phyloP scores from a whole-genome alignment of 2,797 vertebrate species.

The Fratercula arctica region DNA sequence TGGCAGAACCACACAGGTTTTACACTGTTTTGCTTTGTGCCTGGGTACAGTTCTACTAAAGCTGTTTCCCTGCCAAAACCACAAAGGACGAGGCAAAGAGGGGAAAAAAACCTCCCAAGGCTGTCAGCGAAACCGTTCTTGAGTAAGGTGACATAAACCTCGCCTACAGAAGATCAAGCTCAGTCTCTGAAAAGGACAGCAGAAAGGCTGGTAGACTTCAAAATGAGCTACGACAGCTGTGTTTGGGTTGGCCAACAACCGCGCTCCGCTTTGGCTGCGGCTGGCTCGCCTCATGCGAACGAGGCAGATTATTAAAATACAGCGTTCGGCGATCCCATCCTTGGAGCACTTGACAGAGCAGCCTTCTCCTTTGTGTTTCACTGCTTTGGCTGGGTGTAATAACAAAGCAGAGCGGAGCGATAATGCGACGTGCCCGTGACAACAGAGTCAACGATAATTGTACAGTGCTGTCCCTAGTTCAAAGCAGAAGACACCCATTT shows the following conservation, averaged over 20 bases:
- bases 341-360: neutral
- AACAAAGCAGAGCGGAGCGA: neutral
- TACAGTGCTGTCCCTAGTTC: neutral
- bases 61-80: neutral
- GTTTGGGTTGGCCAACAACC: constrained; percentile 58
- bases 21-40: neutral
- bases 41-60: neutral
- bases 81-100: neutral
- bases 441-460: constrained; percentile 15
- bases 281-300: neutral
- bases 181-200: constrained; percentile 31
- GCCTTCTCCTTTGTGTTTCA: constrained; percentile 25
- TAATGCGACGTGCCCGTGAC: neutral
- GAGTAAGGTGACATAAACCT: constrained; percentile 32
- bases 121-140: neutral
- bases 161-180: neutral
- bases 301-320: constrained; percentile 44
- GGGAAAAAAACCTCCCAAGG: neutral
- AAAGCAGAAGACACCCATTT: constrained; percentile 3
- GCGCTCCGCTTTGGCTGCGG: neutral
- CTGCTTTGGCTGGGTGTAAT: neutral
- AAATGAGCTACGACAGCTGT: constrained; percentile 44
- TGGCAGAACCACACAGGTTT: neutral
- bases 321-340: neutral
- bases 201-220: constrained; percentile 40